Percentiles rank a stretch among this genome's conserved stretches.
These are phyloP conservation scores for Leptoteleia sp. DNA, from an alignment of 1,140 invertebrate genomes.

Conservation along the genomic window DNA sequence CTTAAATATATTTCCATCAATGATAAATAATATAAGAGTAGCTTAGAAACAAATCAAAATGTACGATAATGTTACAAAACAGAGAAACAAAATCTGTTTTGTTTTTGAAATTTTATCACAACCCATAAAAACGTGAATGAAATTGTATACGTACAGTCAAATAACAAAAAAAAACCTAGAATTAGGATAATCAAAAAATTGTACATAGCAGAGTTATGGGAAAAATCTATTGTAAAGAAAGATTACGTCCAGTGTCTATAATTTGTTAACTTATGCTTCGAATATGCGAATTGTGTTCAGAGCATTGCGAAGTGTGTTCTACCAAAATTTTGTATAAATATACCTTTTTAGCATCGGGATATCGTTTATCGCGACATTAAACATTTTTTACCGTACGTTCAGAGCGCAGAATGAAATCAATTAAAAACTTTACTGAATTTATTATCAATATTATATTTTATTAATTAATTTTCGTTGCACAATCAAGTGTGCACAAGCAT, in stretches of 20 bases:
- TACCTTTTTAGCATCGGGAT: slow-evolving; percentile 11
- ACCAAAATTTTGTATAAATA: slow-evolving; percentile 34
- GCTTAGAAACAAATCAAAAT: slow-evolving; percentile 38
- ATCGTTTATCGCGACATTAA: not conserved
- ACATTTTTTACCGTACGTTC: slow-evolving; percentile 1
- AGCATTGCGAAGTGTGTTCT: slow-evolving; percentile 19
- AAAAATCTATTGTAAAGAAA: slow-evolving; percentile 1
- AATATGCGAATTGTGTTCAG: slow-evolving; percentile 40
- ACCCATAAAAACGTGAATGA: not conserved
- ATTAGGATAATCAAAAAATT: slow-evolving; percentile 29
- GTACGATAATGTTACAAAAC: slow-evolving; percentile 35
- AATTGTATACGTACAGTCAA: slow-evolving; percentile 10
- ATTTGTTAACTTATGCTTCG: slow-evolving; percentile 23
- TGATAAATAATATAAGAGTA: slow-evolving; percentile 20
- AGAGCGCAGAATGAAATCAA: slow-evolving; percentile 4
- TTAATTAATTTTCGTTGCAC: slow-evolving; percentile 43
- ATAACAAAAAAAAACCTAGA: slow-evolving; percentile 20
- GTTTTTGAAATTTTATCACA: slow-evolving; percentile 42
- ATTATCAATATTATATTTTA: slow-evolving; percentile 51
- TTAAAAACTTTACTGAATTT: too few species aligned
- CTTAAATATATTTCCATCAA: slow-evolving; percentile 3
- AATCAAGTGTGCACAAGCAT: slow-evolving; percentile 45
- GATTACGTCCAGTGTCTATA: slow-evolving; percentile 20
- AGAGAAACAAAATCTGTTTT: slow-evolving; percentile 26
- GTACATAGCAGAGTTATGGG: slow-evolving; percentile 25